phyloP scores from a whole-genome alignment of 2,888 invertebrate genomes.

The Conchocele bisecta region DNA sequence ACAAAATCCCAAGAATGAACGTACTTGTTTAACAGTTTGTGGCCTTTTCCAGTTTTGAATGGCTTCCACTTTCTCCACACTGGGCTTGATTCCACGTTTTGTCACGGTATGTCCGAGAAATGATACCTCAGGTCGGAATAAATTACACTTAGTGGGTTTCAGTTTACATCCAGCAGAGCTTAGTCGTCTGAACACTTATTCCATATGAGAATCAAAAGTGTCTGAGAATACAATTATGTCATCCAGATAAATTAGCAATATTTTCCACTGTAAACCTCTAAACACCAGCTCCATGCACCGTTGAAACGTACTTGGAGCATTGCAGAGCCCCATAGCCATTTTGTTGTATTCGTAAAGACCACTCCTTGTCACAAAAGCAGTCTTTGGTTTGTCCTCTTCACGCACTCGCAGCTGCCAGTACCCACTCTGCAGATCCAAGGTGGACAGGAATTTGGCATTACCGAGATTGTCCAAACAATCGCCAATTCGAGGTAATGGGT shows the following conservation, averaged over 20 bases:
- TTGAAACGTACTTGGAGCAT: constrained; percentile 7
- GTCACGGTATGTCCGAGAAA: constrained; percentile 47
- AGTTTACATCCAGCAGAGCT: constrained; percentile 39
- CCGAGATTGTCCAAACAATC: constrained; percentile 35
- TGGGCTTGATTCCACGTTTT: constrained; percentile 31
- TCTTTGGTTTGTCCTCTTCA: constrained; percentile 22
- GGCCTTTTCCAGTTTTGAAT: constrained; percentile 38
- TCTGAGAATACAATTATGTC: constrained; percentile 22
- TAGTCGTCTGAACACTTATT: constrained; percentile 45
- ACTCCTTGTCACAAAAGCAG: constrained; percentile 4
- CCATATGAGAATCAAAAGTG: constrained; percentile 41
- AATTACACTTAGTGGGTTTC: constrained; percentile 38
- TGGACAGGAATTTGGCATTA: constrained; percentile 12
- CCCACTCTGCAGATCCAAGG: constrained; percentile 17
- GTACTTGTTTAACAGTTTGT: constrained; percentile 1
- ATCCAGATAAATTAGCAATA: constrained; percentile 26
- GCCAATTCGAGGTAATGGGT: constrained; percentile 33
- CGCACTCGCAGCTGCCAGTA: constrained; percentile 21
- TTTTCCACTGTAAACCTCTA: constrained; percentile 25
- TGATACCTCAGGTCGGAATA: constrained; percentile 30
- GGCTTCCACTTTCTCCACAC: constrained; percentile 20
- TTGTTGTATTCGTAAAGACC: constrained; percentile 12
- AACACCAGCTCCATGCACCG: constrained; percentile 24
- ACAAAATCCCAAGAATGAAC: constrained; percentile 37
- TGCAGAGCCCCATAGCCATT: constrained; percentile 7